These are phyloP conservation scores for Allygus modestus DNA, from an alignment of 2,888 invertebrate species.

Conservation along the genomic window DNA sequence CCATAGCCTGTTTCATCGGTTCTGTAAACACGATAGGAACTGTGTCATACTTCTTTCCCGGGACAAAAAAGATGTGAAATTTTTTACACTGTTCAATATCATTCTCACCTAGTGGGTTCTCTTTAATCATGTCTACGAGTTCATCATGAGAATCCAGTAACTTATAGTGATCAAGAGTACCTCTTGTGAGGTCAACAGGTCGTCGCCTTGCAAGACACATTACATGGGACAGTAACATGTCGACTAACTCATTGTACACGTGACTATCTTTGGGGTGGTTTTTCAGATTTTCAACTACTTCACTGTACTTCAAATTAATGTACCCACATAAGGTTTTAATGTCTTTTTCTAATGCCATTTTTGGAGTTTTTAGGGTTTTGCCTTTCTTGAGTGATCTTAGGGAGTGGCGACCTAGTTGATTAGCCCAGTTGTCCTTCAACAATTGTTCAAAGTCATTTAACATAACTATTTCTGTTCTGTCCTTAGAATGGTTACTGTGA, in stretches of 20 bases:
- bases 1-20: too few relatives aligned
- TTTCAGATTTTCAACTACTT: background rate
- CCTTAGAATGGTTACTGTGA: background rate
- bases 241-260: background rate
- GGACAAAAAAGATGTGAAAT: slow-evolving; percentile 9
- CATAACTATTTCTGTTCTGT: background rate
- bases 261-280: background rate
- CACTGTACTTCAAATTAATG: background rate
- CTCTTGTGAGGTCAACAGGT: slow-evolving; percentile 1
- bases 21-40: too few relatives aligned
- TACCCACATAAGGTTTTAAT: background rate
- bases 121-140: background rate
- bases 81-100: background rate
- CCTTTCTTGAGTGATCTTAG: background rate
- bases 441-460: slow-evolving; percentile 11
- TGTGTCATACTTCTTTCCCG: background rate
- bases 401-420: slow-evolving; percentile 3
- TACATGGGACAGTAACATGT: background rate
- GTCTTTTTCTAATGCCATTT: background rate
- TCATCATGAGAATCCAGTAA: background rate
- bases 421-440: slow-evolving; percentile 6
- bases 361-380: background rate
- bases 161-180: background rate
- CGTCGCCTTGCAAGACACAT: slow-evolving; percentile 12
- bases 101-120: background rate